phyloP scores from a whole-genome alignment of 2,113 vertebrate genomes.

The Pogonocichla stellata region DNA sequence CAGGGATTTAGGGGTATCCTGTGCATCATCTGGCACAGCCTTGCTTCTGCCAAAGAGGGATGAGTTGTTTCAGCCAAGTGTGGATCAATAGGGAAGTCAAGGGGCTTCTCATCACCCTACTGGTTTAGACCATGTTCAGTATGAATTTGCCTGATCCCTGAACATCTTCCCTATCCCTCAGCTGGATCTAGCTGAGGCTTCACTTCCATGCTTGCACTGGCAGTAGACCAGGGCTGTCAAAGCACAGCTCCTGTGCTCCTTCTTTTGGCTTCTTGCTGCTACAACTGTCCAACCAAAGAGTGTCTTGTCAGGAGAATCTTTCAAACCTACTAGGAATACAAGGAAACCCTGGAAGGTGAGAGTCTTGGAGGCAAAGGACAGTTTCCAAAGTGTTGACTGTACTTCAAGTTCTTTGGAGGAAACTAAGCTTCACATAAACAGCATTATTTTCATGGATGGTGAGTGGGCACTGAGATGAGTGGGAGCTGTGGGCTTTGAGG shows the following conservation, averaged over 20 bases:
- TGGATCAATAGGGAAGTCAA: background rate
- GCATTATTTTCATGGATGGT: background rate
- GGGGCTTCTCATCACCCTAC: background rate
- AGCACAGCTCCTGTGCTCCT: background rate
- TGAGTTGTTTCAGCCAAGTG: background rate
- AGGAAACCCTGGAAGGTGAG: background rate
- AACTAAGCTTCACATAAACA: background rate
- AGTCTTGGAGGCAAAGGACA: background rate
- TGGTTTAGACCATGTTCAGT: background rate
- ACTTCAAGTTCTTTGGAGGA: background rate
- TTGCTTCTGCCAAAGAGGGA: background rate
- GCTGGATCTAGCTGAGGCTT: background rate
- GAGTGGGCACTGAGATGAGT: background rate
- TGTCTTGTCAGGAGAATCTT: background rate
- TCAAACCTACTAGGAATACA: background rate
- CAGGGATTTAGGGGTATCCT: background rate
- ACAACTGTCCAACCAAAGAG: background rate
- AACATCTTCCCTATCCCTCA: background rate
- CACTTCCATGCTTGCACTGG: background rate
- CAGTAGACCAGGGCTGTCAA: background rate
- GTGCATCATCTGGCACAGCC: background rate
- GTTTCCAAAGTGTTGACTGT: background rate
- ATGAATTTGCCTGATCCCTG: background rate
- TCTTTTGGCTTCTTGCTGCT: background rate
- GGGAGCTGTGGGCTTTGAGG: background rate